phyloP scores from a whole-genome alignment of 2,113 vertebrate genomes.

The Chaetodon auriga region DNA sequence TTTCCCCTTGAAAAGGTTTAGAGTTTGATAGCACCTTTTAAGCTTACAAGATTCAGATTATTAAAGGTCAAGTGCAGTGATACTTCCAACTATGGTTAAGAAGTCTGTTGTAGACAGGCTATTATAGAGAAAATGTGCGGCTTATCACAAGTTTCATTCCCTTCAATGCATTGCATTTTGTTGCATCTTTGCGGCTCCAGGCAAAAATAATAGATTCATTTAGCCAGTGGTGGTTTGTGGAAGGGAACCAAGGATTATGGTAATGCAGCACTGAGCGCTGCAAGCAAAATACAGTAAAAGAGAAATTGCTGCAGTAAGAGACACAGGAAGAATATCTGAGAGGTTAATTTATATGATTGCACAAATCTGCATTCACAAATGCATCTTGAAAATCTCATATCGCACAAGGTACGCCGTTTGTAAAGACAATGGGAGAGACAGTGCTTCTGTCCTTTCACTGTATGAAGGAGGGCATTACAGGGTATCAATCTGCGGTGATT shows the following conservation, averaged over 20 bases:
- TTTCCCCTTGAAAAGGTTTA: slow-evolving; percentile 17
- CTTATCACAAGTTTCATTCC: slow-evolving; percentile 74
- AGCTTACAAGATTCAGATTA: slow-evolving; percentile 35
- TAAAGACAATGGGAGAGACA: slow-evolving; percentile 58
- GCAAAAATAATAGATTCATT: slow-evolving; percentile 85
- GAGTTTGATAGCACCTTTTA: slow-evolving; percentile 41
- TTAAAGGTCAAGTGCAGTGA: slow-evolving; percentile 66
- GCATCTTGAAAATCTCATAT: slow-evolving; percentile 57
- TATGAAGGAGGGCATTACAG: slow-evolving; percentile 52
- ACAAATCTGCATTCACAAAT: slow-evolving; percentile 68
- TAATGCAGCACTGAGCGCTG: slow-evolving; percentile 77
- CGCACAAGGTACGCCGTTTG: slow-evolving; percentile 44
- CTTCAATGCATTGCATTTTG: slow-evolving; percentile 81
- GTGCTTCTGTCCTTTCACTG: slow-evolving; percentile 26
- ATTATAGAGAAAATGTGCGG: slow-evolving; percentile 62
- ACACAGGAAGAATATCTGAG: slow-evolving; percentile 69
- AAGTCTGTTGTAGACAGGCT: slow-evolving; percentile 51
- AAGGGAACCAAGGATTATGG: slow-evolving; percentile 83
- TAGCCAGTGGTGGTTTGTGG: slow-evolving; percentile 84
- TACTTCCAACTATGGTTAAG: slow-evolving; percentile 34
- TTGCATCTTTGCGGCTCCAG: slow-evolving; percentile 80
- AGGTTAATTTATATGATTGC: slow-evolving; percentile 78
- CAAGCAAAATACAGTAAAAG: slow-evolving; percentile 76
- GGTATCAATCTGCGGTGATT: slow-evolving; percentile 52
- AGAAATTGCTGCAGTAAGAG: slow-evolving; percentile 72